Evolutionary conservation across 2,797 vertebrate species (phyloP), one percentile per base, ranked within the genome.

Genomic region (Lacerta viridis): DNA sequence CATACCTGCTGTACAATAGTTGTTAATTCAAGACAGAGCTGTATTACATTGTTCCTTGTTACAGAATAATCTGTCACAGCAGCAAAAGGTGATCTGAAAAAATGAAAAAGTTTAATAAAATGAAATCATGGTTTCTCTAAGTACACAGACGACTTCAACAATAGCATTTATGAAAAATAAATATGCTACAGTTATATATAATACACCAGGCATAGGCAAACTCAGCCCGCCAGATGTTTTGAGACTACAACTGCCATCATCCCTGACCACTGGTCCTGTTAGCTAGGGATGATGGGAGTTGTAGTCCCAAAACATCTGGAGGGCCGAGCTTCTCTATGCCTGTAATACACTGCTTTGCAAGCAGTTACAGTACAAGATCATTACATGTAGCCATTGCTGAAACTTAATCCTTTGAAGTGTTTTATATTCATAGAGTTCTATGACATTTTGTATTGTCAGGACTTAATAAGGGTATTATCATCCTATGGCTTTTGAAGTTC

Each of bases 31-130:
- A 99, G 97, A 97, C 99, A 99, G 91, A 99, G 98, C 95, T 99
- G 99, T 97, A 99, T 99, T 90, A 99, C 98, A 88, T 98, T 99
- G 97, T 99, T 99, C 93, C 99, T 98, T 95, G 99, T 99, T 96
- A 99, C 98, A 61, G 98, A 99, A 92, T 99, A 99, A 97, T 99
- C 99, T 85, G 99, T 99, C 94, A 99, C 99, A 78, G 99, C 98
- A 93, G 99, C 98, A 95, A 99, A 99, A 64, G 99, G 99, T 89
- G 99, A 99, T 96, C 99, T 99, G 97, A 95, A 98, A 97, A 97
- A 97, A 89, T 96, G 97, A 89, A 83, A 80, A 61, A 85, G 9
- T 50, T 91, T 89, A 61, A 5, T 88, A 61, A 79, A 27, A 90
- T 83, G 76, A 91, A 33, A 84, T 36, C 33, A 29, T 50, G 27